These are phyloP conservation scores for Nasonia vitripennis DNA, from an alignment of 1,140 invertebrate genomes.

Conservation along the genomic window DNA sequence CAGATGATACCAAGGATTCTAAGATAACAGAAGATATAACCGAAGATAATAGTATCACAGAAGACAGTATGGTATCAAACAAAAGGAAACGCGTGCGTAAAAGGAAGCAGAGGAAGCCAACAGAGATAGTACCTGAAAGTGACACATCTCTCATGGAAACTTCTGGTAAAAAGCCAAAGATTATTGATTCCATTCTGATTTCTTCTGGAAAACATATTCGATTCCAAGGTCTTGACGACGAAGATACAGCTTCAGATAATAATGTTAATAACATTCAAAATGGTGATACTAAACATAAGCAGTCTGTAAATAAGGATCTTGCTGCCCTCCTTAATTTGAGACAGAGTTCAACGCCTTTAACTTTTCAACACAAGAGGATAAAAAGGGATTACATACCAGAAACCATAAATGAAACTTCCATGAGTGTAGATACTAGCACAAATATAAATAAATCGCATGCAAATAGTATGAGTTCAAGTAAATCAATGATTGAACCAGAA, in stretches of 20 bases:
- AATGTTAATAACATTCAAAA: constrained; percentile 11
- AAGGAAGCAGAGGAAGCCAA: constrained; percentile 52
- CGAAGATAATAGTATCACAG: constrained; percentile 38
- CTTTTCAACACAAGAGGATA: constrained; percentile 55
- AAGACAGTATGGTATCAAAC: background rate
- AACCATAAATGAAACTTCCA: constrained; percentile 10
- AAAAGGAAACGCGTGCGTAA: constrained; percentile 58
- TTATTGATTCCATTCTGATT: constrained; percentile 54
- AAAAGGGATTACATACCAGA: constrained; percentile 17
- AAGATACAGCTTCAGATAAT: constrained; percentile 25
- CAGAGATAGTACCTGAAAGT: background rate
- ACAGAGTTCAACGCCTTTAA: constrained; percentile 60
- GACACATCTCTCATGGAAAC: background rate
- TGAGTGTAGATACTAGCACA: background rate
- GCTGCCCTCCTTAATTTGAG: constrained; percentile 59
- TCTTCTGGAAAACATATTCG: constrained; percentile 61
- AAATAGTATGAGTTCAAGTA: background rate
- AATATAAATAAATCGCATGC: background rate
- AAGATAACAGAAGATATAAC: constrained; percentile 52
- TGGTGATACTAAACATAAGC: constrained; percentile 28
- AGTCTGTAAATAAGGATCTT: constrained; percentile 42
- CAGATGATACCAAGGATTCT: constrained; percentile 38
- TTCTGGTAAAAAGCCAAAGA: constrained; percentile 57
- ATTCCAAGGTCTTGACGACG: constrained; percentile 53
- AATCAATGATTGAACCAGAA: background rate